Base-by-base conservation (phyloP, 2,888 invertebrate species). In the Thera obeliscata region DNA sequence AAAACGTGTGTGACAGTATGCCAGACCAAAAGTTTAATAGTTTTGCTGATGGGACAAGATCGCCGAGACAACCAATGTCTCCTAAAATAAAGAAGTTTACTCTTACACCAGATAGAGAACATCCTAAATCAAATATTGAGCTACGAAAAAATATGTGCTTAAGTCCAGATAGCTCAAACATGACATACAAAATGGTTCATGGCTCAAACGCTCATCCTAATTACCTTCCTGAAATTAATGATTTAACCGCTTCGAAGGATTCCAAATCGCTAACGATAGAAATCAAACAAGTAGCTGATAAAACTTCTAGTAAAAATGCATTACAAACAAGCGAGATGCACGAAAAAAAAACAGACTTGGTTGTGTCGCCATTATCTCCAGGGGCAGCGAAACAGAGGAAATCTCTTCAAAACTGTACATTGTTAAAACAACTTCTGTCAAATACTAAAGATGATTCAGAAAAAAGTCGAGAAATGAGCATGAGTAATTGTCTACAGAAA, bases 341-440 rank as follows among this genome's bases (percentile, higher is more conserved):
- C 66, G 76, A 74, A 35, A 67, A 56, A 12, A 69, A 65, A 35
- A 2, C 54, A 35, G 69, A 59, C 49, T 48, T 60, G 41, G 50
- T 46, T 50, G 43, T 50, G 3, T 66, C 66, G 41, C 66, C 52
- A 8, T 33, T 69, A 60, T 71, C 64, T 74, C 77, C 61, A 75
- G 72, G 73, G 66, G 70, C 58, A 74, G 72, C 67, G 72, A 78
- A 76, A 57, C 80, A 71, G 66, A 77, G 66, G 71, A 71, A 67
- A 83, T 76, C 86, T 66, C 80, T 86, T 69, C 88, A 90, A 78
- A 92, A 91, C 73, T 93, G 91, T 81, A 91, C 90, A 64, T 81
- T 93, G 66, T 77, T 93, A 61, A 93, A 93, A 77, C 89, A 90
- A 75, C 83, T 93, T 60, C 79, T 93, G 73, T 91, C 92, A 84